phyloP scores from a whole-genome alignment of 53 echinoderm and acorn worm genomes.

The Echinarachnius parma region DNA sequence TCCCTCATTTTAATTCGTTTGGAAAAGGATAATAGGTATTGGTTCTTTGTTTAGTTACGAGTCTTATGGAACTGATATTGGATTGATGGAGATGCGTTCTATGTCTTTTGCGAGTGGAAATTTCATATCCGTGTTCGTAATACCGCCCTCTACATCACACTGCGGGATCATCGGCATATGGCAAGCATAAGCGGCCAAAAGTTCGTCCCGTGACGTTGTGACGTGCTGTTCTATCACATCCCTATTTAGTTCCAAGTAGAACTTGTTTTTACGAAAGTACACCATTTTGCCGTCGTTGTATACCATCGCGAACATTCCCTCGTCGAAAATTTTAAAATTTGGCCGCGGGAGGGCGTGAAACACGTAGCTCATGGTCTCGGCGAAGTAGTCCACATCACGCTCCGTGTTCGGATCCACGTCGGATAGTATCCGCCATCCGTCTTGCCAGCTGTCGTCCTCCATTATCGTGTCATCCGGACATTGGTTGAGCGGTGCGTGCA shows the following conservation, averaged over 20 bases:
- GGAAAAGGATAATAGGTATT: no score
- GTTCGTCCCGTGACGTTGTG: not conserved
- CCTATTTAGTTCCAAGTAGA: not conserved
- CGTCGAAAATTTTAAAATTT: not conserved
- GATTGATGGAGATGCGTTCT: no score
- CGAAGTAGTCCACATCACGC: slow-evolving; percentile 16
- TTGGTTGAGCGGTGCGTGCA: not conserved
- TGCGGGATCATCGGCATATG: slow-evolving; percentile 21
- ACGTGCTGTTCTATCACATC: not conserved
- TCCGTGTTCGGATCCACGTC: not conserved
- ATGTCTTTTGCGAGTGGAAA: no score
- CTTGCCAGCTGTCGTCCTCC: not conserved
- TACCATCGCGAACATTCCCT: slow-evolving; percentile 4
- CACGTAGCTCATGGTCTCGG: not conserved
- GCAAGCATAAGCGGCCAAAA: not conserved
- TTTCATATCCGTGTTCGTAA: no score
- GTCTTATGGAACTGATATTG: no score
- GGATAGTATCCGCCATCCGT: not conserved
- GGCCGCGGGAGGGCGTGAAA: not conserved
- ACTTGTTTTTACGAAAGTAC: not conserved
- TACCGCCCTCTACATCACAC: not conserved
- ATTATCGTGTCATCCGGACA: not conserved
- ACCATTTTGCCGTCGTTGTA: slow-evolving; percentile 6
- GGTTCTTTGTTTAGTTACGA: no score
- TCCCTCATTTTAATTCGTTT: no score